phyloP scores from a whole-genome alignment of 2,888 invertebrate species.

The Oegoconia quadripuncta region DNA sequence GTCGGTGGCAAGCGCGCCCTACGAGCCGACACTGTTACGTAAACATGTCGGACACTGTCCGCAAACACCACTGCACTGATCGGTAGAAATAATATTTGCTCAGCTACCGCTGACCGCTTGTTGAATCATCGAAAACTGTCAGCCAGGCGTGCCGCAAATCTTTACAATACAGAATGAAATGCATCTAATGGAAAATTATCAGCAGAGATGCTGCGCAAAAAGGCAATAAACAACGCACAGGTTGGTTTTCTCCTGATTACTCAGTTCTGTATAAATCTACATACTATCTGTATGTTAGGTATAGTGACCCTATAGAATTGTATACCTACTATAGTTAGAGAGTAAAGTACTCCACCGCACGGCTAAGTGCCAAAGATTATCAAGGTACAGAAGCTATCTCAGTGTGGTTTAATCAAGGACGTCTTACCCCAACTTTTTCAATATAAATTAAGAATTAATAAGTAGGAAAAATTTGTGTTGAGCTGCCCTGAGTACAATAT shows the following conservation, averaged over 20 bases:
- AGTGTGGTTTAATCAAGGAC: background rate
- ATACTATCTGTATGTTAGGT: conserved; percentile 19
- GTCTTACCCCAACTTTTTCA: no score
- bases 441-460: no score
- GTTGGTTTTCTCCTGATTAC: conserved; percentile 26
- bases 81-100: conserved; percentile 75
- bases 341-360: conserved; percentile 26
- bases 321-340: conserved; percentile 20
- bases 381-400: background rate
- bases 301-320: conserved; percentile 23
- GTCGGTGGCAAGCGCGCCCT: no score
- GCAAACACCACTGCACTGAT: conserved; percentile 68
- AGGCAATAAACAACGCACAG: conserved; percentile 43
- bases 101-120: conserved; percentile 42
- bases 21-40: conserved; percentile 67
- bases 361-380: conserved; percentile 19
- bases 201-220: conserved; percentile 46
- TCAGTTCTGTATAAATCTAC: conserved; percentile 23
- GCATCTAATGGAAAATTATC: conserved; percentile 43
- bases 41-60: conserved; percentile 54
- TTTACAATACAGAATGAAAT: no score
- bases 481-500: no score
- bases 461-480: no score
- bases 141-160: no score
- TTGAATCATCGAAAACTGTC: conserved; percentile 28